Evolutionary conservation across 2,113 vertebrate species (phyloP).

Genomic region (Cephalopholis sonnerati): DNA sequence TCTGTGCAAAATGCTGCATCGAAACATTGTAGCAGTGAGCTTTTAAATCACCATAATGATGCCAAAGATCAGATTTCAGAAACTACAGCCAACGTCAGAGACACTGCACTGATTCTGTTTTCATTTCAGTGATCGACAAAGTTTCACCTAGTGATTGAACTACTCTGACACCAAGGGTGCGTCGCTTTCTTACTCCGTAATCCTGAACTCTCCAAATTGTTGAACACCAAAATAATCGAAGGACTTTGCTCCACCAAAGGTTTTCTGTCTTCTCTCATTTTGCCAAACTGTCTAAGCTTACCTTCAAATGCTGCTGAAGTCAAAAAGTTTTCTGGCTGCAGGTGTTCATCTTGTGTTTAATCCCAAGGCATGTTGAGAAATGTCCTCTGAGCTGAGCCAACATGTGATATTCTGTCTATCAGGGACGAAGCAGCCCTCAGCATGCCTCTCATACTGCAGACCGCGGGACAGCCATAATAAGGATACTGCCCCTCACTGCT

Average conservation of each 20-base stretch:
- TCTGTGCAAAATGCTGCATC: not conserved
- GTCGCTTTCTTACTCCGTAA: not conserved
- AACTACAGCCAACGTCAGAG: too few relatives aligned
- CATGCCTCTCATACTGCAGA: slow-evolving; percentile 49
- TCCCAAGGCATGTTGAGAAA: slow-evolving; percentile 30
- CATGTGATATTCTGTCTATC: not conserved
- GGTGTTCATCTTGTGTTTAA: slow-evolving; percentile 30
- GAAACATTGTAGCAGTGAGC: not conserved
- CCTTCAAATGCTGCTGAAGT: slow-evolving; percentile 45
- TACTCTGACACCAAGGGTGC: not conserved
- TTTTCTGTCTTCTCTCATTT: not conserved
- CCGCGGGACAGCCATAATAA: slow-evolving; percentile 31
- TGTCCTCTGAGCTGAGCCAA: slow-evolving; percentile 39
- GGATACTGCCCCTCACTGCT: slow-evolving; percentile 37
- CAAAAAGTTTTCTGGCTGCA: slow-evolving; percentile 31
- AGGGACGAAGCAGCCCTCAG: slow-evolving; percentile 39
- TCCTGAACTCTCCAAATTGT: not conserved
- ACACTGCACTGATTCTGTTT: not conserved
- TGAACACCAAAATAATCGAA: not conserved
- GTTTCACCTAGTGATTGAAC: not conserved
- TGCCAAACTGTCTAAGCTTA: slow-evolving; percentile 26
- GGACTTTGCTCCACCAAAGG: not conserved
- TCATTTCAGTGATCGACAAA: slow-evolving; percentile 16
- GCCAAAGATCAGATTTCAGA: not conserved
- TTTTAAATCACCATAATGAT: not conserved